Evolutionary conservation across 2,113 vertebrate species (phyloP), one percentile per base, ranked within the genome.

Genomic region (Mus musculus): DNA sequence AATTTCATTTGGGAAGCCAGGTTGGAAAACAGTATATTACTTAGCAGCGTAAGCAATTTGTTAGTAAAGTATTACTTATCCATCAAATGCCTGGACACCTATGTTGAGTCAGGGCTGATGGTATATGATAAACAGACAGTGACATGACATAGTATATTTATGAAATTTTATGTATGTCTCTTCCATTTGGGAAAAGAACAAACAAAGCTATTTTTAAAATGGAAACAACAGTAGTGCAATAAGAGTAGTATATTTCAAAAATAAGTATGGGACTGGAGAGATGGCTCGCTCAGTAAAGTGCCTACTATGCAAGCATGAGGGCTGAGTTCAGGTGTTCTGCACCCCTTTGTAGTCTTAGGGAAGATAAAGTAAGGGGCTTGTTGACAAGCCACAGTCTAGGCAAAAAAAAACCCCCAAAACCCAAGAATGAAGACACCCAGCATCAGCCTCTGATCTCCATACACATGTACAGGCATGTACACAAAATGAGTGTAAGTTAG

Each of bases 181-280:
- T 95, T 95, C 71, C 88, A 1, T 73, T 94, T 95, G 67, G 12
- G 49, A 89, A 87, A 59, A 46, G 36, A 92, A 94, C 81, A 54
- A 91, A 33, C 72, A 77, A 91, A 90, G 52, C 75, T 80, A 11
- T 56, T 96, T 91, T 90, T 88, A n/a, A 95, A 94, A 59, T 91
- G 56, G 28, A 77, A 63, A 77, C 11, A 91, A 81, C 8, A 86
- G 72, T 42, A 90, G 5, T 93, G 0, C 73, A 76, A 80, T 82
- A 72, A 84, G 42, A 93, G 17, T 77, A 28, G 78, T 94, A 5
- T 77, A 91, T 96, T 42, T 95, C 75, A 88, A 71, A 92, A 94
- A 71, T 85, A 20, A 20, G 4, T 78, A 1, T 72, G 20, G 52
- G 30, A 86, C 33, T 42, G 26, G 52, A 49, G 11, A 49, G 42